Conservation (phyloP, 1,140 invertebrate species). For the Drosophila arawakana region DNA sequence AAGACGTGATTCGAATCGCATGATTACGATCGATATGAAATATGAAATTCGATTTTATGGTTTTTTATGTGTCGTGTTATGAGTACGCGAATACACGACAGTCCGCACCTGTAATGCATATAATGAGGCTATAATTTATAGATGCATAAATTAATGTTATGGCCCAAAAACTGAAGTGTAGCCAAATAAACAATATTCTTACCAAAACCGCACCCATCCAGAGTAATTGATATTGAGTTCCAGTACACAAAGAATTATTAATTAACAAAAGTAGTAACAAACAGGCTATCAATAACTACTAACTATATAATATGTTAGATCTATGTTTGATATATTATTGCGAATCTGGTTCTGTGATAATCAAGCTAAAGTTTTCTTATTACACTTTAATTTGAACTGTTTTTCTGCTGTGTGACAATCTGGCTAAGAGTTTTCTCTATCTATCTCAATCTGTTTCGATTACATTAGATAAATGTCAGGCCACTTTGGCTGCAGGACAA, state of each 20-base stretch:
- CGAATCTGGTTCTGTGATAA: background rate
- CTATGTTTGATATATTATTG: background rate
- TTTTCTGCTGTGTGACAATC: background rate
- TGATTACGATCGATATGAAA: constrained; percentile 57
- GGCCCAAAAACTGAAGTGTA: constrained; percentile 4
- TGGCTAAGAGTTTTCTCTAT: constrained; percentile 14
- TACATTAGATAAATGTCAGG: constrained; percentile 47
- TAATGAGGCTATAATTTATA: constrained; percentile 70
- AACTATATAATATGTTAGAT: background rate
- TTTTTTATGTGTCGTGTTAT: constrained; percentile 63
- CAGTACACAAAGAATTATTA: too few relatives aligned
- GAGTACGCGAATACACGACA: constrained; percentile 68
- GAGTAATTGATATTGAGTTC: background rate
- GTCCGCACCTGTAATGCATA: constrained; percentile 59
- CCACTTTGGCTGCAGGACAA: constrained; percentile 41
- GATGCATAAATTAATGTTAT: constrained; percentile 55
- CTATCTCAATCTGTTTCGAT: constrained; percentile 41
- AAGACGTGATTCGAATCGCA: constrained; percentile 63
- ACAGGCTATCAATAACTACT: background rate
- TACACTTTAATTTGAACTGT: constrained; percentile 6
- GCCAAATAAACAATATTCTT: background rate
- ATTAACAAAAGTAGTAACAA: too few relatives aligned
- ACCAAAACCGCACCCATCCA: background rate
- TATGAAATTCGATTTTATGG: constrained; percentile 78
- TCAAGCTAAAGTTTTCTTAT: constrained; percentile 14